Evolutionary conservation across 1,140 invertebrate genomes (phyloP).

Genomic region (Portunus trituberculatus): DNA sequence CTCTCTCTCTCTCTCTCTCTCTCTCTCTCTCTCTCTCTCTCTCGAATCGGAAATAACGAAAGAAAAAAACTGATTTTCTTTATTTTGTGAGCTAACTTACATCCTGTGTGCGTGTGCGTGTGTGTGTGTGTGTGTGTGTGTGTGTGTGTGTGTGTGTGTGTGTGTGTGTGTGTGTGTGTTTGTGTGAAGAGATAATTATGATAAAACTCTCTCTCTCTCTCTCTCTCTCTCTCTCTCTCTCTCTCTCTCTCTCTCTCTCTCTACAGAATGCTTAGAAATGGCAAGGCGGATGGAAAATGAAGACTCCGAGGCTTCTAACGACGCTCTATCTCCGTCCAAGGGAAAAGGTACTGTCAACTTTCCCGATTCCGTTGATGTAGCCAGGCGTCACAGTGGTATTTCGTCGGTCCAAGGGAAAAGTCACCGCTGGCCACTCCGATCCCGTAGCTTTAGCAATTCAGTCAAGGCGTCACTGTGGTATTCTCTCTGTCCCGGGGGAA

Average conservation of each 20-base stretch:
- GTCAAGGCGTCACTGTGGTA: too few species aligned
- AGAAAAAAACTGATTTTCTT: background rate
- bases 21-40: conserved; percentile 6
- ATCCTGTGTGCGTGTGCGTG: background rate
- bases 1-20: background rate
- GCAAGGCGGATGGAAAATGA: background rate
- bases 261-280: background rate
- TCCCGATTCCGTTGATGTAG: too few species aligned
- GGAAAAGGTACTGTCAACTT: background rate
- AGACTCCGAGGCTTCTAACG: background rate
- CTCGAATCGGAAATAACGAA: background rate
- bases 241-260: background rate
- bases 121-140: conserved; percentile 43
- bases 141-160: conserved; percentile 43
- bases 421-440: too few species aligned
- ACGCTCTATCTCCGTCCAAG: background rate
- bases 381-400: too few species aligned
- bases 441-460: too few species aligned
- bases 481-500: too few species aligned
- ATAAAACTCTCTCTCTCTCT: background rate
- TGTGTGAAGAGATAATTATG: too few species aligned
- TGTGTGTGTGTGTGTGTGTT: conserved; percentile 9
- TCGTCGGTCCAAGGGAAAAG: too few species aligned
- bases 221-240: background rate
- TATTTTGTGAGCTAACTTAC: background rate